Evolutionary conservation across 2,797 vertebrate genomes (phyloP).

Genomic region (Holocentrus rufus): DNA sequence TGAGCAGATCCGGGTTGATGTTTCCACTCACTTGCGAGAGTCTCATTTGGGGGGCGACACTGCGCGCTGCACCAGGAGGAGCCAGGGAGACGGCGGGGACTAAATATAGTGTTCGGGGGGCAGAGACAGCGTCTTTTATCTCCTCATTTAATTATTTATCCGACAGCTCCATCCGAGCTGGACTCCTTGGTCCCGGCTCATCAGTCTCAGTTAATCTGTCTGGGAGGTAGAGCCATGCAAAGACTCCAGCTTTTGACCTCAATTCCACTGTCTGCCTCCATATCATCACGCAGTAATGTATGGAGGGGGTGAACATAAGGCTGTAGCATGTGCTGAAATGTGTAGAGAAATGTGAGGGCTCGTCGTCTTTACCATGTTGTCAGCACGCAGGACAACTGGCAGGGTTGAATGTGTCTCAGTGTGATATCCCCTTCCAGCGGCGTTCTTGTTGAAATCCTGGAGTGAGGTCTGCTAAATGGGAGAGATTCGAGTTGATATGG

Average conservation of each 20-base stretch:
- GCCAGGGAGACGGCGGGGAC: conserved; percentile 45
- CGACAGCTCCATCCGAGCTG: conserved; percentile 53
- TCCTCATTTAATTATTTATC: conserved; percentile 71
- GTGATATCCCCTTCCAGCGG: not conserved
- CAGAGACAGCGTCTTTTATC: conserved; percentile 57
- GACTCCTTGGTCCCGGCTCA: conserved; percentile 49
- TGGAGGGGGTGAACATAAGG: not conserved
- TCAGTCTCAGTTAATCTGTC: conserved; percentile 55
- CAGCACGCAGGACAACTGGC: not conserved
- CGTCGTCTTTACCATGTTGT: not conserved
- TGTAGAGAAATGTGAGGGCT: too few species aligned
- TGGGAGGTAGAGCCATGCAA: conserved; percentile 31
- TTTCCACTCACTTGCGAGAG: conserved; percentile 37
- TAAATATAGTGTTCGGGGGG: conserved; percentile 66
- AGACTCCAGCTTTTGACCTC: not conserved
- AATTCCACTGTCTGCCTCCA: conserved; percentile 20
- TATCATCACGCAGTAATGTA: not conserved
- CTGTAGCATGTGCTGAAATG: too few species aligned
- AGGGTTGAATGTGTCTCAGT: conserved; percentile 17
- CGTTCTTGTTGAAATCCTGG: conserved; percentile 23
- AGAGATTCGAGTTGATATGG: conserved; percentile 37
- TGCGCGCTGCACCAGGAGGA: conserved; percentile 43
- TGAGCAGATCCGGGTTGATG: conserved; percentile 65
- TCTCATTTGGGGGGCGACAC: conserved; percentile 40
- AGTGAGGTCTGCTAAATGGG: conserved; percentile 38